These are phyloP conservation scores for Anorthoa munda DNA, from an alignment of 2,888 invertebrate species.

Conservation along the genomic window DNA sequence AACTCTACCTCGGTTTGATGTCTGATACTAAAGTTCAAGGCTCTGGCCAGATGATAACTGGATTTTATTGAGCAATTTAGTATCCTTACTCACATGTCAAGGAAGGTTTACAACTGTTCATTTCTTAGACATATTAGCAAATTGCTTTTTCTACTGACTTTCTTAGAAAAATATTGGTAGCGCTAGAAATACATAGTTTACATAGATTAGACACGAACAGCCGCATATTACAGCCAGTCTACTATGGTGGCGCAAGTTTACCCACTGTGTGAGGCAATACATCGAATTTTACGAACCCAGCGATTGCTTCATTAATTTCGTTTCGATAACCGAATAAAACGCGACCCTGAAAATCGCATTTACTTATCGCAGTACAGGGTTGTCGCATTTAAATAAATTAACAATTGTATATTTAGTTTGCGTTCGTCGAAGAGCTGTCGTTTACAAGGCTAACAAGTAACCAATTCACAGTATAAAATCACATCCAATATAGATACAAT, in stretches of 20 bases:
- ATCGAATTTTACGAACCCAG: slow-evolving; percentile 51
- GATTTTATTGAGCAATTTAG: neutral
- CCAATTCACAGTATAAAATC: slow-evolving; percentile 79
- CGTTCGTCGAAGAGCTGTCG: slow-evolving; percentile 74
- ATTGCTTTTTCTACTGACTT: slow-evolving; percentile 30
- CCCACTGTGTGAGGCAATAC: slow-evolving; percentile 59
- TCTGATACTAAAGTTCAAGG: neutral
- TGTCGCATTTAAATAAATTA: slow-evolving; percentile 84
- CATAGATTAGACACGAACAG: slow-evolving; percentile 73
- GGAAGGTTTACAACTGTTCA: slow-evolving; percentile 1
- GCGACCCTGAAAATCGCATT: slow-evolving; percentile 81
- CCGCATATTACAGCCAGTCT: slow-evolving; percentile 63
- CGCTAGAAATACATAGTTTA: slow-evolving; percentile 57
- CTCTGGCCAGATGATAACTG: neutral
- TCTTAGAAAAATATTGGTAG: slow-evolving; percentile 49
- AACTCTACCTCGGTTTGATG: neutral
- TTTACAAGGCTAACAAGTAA: slow-evolving; percentile 85
- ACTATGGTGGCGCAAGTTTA: slow-evolving; percentile 69
- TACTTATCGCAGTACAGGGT: slow-evolving; percentile 79
- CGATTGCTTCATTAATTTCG: slow-evolving; percentile 52
- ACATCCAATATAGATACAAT: slow-evolving; percentile 80
- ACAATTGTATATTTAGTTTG: slow-evolving; percentile 79
- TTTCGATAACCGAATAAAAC: slow-evolving; percentile 59
- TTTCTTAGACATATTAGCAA: slow-evolving; percentile 3
- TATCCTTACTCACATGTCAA: neutral